Evolutionary conservation across 2,797 vertebrate species (phyloP), one percentile per base, ranked within the genome.

Genomic region (Poecile montanus): DNA sequence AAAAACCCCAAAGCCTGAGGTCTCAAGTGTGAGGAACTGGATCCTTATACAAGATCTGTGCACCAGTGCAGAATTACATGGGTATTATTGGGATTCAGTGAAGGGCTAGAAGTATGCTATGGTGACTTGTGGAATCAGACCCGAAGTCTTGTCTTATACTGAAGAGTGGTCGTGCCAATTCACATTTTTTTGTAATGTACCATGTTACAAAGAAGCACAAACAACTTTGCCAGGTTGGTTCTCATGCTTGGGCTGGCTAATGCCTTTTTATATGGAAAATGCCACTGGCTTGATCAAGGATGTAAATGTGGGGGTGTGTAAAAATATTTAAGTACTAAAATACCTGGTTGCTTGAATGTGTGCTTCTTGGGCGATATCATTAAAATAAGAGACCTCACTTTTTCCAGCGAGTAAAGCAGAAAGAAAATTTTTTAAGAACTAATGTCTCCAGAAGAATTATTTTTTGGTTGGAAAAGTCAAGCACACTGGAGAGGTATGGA

Each of bases 261-360:
- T 53, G 32, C 17, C 42, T 88, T 91, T 65, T 78, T 51, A 48
- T 58, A 53, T 9, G 22, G 51, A 94, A 93, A 90, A 88, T n/a
- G 16, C 7, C 38, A 23, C 13, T 36, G 80, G 32, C 34, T 76
- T 47, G 56, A 42, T 16, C 30, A 73, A 40, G 7, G 70, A 30
- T 19, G 3, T 21, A 32, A 34, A 8, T 25, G 19, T 16, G 16
- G 9, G 4, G 4, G 0, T 8, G 14, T 14, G 26, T 72, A 90
- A 79, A 88, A 78, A 72, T 54, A 68, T 42, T 79, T 63, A 50
- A 72, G 84, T 77, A 75, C 40, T 70, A 53, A 61, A 88, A 81
- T 36, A 67, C 4, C 11, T 3, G 1, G 6, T 38, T 91, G 38
- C 36, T 63, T 57, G 34, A 89, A 74, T 56, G 11, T 32, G 11